Evolutionary conservation across 1,140 invertebrate genomes (phyloP), one percentile per base, ranked within the genome.

Genomic region (Drosophila sp.): DNA sequence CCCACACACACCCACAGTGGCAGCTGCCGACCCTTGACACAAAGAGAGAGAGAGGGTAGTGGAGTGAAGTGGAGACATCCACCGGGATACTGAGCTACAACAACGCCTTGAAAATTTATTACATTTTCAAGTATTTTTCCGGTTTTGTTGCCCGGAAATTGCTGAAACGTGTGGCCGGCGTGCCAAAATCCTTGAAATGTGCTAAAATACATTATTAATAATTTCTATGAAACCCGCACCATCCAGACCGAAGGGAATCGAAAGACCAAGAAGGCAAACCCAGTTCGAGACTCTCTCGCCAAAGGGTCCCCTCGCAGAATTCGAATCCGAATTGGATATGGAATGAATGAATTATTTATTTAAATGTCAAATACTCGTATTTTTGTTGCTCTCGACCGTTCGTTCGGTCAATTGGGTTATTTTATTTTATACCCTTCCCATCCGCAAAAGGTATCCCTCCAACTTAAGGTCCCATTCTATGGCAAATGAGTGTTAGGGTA

Each of bases 151-250:
- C 69, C 82, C 83, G 82, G 82, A 86, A 86, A 86, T 86, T 86
- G 84, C 82, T 41, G 69, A 86, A 86, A 87, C 83, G 83, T 86
- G 82, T 87, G 82, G 82, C 76, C 79, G 72, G 71, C 80, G 75
- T 70, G 69, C 56, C 75, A 65, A 70, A 87, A 76, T 82, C 76
- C 79, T 76, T 76, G 79, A 79, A 86, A 86, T 87, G 82, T 87
- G 79, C 82, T 76, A 70, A 86, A 86, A 83, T 86, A 86, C 76
- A 86, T 86, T 87, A 86, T 86, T 87, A 86, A 86, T 86, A 86
- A 86, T 87, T 86, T 86, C 72, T 79, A 87, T 79, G 68, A 65
- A 44, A 38, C 40, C 54, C 60, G 35, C 35, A 38, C 35, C 25
- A 44, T 27, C 60, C 64, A 58, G 67, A 78, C 61, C 73, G 55